Conservation (phyloP, 2,888 invertebrate species). For the Harmothoe impar region DNA sequence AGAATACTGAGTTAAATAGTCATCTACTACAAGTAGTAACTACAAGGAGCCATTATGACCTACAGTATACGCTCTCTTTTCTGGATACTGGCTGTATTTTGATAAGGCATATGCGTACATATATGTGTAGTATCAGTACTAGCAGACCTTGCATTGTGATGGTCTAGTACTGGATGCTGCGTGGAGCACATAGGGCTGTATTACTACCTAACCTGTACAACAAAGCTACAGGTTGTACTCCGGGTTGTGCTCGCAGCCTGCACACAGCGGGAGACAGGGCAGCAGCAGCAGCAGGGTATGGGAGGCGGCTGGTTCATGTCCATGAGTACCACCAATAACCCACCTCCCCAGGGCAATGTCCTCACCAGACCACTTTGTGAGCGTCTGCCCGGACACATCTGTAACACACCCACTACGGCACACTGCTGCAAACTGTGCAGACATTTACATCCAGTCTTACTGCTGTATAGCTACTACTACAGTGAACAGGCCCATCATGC, state of each 20-base stretch:
- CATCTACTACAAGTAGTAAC: too few species aligned
- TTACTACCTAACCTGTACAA: not conserved
- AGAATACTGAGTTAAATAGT: too few species aligned
- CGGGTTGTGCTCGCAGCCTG: not conserved
- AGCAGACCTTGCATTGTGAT: too few species aligned
- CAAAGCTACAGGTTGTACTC: not conserved
- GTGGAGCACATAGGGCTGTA: too few species aligned
- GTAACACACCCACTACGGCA: not conserved
- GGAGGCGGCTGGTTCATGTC: conserved; percentile 6
- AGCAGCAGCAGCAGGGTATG: not conserved
- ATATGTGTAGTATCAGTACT: too few species aligned
- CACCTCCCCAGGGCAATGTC: not conserved
- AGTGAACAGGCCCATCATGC: not conserved
- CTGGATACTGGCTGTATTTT: too few species aligned
- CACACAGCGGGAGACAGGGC: not conserved
- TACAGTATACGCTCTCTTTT: too few species aligned
- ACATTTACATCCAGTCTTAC: not conserved
- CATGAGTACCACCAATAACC: conserved; percentile 16
- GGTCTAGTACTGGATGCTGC: too few species aligned
- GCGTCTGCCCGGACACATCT: not conserved
- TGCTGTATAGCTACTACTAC: not conserved
- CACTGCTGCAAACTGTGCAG: not conserved
- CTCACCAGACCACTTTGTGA: conserved; percentile 23
- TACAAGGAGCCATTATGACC: too few species aligned
- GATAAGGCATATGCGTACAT: too few species aligned